These are phyloP conservation scores for Drepanosiphum platanoidis DNA, from an alignment of 2,888 invertebrate species.

Conservation along the genomic window DNA sequence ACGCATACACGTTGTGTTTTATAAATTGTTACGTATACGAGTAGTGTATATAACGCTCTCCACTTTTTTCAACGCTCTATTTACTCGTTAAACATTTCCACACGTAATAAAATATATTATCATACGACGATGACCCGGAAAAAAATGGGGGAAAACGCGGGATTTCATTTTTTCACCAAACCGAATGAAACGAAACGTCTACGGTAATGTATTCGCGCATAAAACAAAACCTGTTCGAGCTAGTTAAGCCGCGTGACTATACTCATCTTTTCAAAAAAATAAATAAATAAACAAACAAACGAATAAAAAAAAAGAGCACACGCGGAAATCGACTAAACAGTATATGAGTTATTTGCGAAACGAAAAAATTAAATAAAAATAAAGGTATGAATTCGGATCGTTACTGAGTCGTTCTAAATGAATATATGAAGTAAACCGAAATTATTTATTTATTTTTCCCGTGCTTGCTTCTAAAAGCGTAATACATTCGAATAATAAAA, in stretches of 20 bases:
- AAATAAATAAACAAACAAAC: no score
- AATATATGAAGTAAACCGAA: neutral
- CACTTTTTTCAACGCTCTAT: neutral
- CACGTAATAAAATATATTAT: neutral
- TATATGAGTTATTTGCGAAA: neutral
- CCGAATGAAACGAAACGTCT: neutral
- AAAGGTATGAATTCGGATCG: neutral
- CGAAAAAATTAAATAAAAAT: neutral
- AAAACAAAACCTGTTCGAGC: neutral
- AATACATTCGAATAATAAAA: no score
- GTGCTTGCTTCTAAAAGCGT: no score
- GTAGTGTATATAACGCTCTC: no score
- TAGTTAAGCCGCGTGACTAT: slow-evolving; percentile 38
- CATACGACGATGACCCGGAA: neutral
- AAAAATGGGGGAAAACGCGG: neutral
- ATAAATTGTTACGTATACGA: no score
- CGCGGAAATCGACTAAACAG: neutral
- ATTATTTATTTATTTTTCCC: no score
- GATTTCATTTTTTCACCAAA: neutral
- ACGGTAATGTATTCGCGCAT: neutral
- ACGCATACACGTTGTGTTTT: no score
- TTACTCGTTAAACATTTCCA: neutral
- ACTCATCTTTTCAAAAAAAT: slow-evolving; percentile 35
- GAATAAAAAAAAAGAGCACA: neutral
- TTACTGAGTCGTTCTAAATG: neutral